Evolutionary conservation across 2,113 vertebrate species (phyloP).

Genomic region (Neomonachus schauinslandi): DNA sequence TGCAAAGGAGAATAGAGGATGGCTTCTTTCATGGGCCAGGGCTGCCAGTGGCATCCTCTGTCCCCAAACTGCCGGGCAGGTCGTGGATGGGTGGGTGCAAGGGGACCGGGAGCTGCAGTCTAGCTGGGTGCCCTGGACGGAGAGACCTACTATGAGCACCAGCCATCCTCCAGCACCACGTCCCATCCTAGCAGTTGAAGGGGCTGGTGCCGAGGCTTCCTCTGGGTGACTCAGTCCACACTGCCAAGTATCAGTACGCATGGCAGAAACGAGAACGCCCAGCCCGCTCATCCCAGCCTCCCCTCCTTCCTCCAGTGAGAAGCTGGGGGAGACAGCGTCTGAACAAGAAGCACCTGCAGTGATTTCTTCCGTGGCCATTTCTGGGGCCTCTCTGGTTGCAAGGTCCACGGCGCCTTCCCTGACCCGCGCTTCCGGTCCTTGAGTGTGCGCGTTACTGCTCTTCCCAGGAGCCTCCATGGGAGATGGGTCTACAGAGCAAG

Average conservation of each 20-base stretch:
- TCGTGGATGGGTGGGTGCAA: rapidly evolving
- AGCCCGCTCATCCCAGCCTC: rapidly evolving
- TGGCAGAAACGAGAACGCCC: rapidly evolving
- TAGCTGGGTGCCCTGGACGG: not conserved
- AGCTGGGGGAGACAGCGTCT: rapidly evolving
- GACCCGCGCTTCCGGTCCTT: rapidly evolving
- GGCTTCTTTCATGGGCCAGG: rapidly evolving
- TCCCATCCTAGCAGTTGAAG: rapidly evolving
- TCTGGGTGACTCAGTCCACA: too few species aligned
- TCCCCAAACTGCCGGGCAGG: not conserved
- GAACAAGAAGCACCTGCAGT: too few species aligned
- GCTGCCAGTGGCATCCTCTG: rapidly evolving
- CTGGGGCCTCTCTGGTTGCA: too few species aligned
- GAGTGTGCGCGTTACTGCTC: rapidly evolving
- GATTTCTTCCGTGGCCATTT: rapidly evolving
- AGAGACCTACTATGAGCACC: rapidly evolving
- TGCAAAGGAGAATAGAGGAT: too few species aligned
- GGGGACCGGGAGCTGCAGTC: rapidly evolving
- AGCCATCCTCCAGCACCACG: rapidly evolving
- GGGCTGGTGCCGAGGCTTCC: not conserved
- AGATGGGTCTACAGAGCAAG: rapidly evolving
- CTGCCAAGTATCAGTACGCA: not conserved
- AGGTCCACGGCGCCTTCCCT: rapidly evolving
- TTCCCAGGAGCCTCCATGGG: rapidly evolving
- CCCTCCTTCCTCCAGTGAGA: not conserved